Evolutionary conservation across 2,113 vertebrate genomes (phyloP), one percentile per base, ranked within the genome.

Genomic region (Acrocephalus kingi): DNA sequence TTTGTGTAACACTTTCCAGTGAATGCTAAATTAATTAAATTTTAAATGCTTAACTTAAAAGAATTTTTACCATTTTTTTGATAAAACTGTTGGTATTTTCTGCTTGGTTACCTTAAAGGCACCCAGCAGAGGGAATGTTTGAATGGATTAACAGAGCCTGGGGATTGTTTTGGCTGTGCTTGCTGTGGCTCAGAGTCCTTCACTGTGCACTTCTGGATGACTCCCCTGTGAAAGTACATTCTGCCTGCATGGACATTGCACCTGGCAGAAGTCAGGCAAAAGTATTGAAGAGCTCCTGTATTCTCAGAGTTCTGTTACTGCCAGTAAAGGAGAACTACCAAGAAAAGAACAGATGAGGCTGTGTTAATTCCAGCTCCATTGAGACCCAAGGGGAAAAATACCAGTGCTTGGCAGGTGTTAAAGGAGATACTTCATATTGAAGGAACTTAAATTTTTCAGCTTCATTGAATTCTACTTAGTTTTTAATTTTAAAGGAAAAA

Each of bases 281-380:
- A 86, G 56, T 45, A 94, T 68, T 63, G 33, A 74, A 73, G 82
- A 51, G 55, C 68, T 93, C 19, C 27, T 5, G 11, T 78, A 22
- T 89, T 84, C 56, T 72, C 39, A 72, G 76, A 68, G 41, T 86
- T 89, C 52, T 78, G 10, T 75, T 81, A 55, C 43, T 75, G 45
- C 45, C 72, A 72, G 28, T 75, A 84, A 73, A 92, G 64, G 64
- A 90, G 43, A 87, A 28, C 39, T 95, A 90, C 59, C 43, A 59
- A 59, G 68, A 93, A 91, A 86, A 79, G n/a, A 94, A 67, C 30
- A 56, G 45, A 69, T 66, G 52, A 83, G 22, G 27, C 27, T 95
- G 58, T 82, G n/a, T 61, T 87, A 91, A 90, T 95, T 92, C 87
- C 64, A 88, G 35, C n/a, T 88, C 49, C 52, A 15, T 37, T 90